A percentile compares a stretch with the other conserved stretches of the same genome.
phyloP scores from a whole-genome alignment of 2,113 vertebrate genomes.

The Meles meles region DNA sequence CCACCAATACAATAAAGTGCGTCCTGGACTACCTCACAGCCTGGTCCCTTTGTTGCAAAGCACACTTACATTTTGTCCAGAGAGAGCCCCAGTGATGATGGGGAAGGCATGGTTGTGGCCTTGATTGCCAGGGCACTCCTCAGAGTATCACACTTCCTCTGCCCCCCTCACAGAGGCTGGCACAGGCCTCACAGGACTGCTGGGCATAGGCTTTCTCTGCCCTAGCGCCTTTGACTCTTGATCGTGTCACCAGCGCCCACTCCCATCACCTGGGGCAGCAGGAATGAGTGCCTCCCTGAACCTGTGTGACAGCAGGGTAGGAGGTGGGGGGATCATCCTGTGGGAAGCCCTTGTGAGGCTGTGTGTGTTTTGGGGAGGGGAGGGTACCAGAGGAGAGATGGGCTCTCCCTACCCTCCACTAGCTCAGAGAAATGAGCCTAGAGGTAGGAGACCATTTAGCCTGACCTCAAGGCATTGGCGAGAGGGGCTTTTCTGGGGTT shows the following conservation, averaged over 20 bases:
- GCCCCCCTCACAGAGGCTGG: not conserved
- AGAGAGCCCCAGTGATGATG: not conserved
- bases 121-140: not conserved
- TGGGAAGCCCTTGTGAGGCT: not conserved
- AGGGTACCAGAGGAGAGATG: not conserved
- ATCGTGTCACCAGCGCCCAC: not conserved
- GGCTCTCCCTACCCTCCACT: not conserved
- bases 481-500: not conserved
- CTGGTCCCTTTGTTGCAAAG: not conserved
- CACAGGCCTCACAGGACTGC: not conserved
- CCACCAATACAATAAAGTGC: slow-evolving; percentile 49
- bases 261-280: not conserved
- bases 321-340: not conserved
- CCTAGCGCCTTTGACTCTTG: not conserved
- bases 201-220: not conserved
- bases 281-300: not conserved
- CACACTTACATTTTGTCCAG: not conserved
- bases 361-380: not conserved
- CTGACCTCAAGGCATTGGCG: not conserved
- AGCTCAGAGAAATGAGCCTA: not conserved
- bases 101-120: not conserved
- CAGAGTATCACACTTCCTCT: not conserved
- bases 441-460: not conserved
- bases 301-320: not conserved
- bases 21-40: not conserved